Evolutionary conservation across 2,113 vertebrate genomes (phyloP).

Genomic region (Ursus arctos): DNA sequence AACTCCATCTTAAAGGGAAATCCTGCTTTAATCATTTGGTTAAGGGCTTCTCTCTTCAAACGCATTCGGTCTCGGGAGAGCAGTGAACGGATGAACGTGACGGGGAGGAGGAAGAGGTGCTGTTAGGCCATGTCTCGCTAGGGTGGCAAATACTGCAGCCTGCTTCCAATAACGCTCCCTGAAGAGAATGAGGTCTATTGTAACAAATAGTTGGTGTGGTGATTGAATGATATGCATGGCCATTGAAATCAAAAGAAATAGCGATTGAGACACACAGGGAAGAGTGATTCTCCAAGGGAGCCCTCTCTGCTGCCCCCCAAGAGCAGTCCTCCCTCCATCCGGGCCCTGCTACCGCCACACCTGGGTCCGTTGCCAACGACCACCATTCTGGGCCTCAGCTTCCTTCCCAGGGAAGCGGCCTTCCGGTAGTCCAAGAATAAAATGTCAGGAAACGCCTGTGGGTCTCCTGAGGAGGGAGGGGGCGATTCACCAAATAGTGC

Average conservation of each 20-base stretch:
- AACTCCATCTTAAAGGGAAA: slow-evolving; percentile 52
- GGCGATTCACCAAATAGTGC: not conserved
- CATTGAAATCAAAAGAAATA: not conserved
- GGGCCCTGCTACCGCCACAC: not conserved
- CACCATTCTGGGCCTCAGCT: not conserved
- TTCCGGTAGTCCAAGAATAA: not conserved
- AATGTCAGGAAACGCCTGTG: not conserved
- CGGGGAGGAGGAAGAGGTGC: not conserved
- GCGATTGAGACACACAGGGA: not conserved
- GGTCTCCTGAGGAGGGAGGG: not conserved
- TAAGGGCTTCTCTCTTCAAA: slow-evolving; percentile 35
- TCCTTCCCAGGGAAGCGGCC: not conserved
- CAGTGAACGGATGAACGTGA: not conserved
- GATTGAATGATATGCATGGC: not conserved
- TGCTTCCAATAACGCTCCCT: not conserved
- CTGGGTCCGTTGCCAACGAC: not conserved
- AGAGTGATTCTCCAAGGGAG: not conserved
- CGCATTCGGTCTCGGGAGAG: not conserved
- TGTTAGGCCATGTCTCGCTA: not conserved
- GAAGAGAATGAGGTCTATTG: not conserved
- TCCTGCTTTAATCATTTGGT: not conserved
- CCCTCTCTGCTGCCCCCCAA: not conserved
- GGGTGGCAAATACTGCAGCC: not conserved
- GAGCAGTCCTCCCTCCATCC: no score
- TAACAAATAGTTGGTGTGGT: not conserved